phyloP scores from a whole-genome alignment of 2,888 invertebrate species.

The Drosophila picticornis region DNA sequence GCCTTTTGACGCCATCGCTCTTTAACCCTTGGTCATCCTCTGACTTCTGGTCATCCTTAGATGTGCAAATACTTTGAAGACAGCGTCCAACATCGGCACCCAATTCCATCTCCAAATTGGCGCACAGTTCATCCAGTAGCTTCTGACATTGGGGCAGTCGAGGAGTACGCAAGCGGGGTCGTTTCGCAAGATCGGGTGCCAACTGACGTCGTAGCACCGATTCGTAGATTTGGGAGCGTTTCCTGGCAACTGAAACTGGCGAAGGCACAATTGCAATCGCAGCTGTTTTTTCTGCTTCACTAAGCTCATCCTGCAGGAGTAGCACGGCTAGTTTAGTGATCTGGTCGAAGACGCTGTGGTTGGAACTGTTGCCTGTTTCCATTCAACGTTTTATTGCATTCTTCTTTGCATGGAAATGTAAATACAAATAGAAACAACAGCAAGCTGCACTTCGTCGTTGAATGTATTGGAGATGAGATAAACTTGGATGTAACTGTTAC shows the following conservation, averaged over 20 bases:
- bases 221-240: conserved; percentile 29
- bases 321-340: conserved; percentile 26
- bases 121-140: conserved; percentile 20
- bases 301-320: conserved; percentile 29
- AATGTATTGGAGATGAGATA: conserved; percentile 22
- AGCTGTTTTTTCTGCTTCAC: conserved; percentile 25
- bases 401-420: background rate
- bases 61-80: conserved; percentile 19
- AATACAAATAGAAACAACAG: conserved; percentile 8
- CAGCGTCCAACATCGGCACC: conserved; percentile 18
- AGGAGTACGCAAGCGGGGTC: background rate
- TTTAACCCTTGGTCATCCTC: background rate
- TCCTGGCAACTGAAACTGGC: conserved; percentile 13
- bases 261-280: conserved; percentile 8
- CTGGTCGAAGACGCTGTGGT: conserved; percentile 21
- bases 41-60: background rate
- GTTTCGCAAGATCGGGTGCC: background rate
- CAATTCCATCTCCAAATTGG: conserved; percentile 15
- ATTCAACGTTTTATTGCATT: conserved; percentile 26
- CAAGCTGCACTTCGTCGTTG: conserved; percentile 1
- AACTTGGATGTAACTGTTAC: background rate
- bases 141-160: conserved; percentile 16
- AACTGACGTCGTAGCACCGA: conserved; percentile 2
- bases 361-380: conserved; percentile 26
- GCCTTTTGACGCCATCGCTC: background rate